Base-by-base conservation (phyloP, 2,113 vertebrate species). In the Camelus dromedarius region DNA sequence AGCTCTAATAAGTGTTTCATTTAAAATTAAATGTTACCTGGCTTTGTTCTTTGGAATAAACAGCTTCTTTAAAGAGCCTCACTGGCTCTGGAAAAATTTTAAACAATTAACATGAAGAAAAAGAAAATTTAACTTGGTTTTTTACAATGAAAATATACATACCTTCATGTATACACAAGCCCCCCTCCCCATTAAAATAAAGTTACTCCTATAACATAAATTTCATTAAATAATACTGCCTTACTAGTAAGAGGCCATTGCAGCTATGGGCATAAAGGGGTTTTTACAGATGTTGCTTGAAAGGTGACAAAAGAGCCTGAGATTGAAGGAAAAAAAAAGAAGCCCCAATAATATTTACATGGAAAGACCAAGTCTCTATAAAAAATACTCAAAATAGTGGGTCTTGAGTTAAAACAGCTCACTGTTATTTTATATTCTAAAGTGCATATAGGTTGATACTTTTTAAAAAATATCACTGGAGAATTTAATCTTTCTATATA, bases 101-200 rank as follows among this genome's bases (percentile, higher is more conserved):
- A 60, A 92, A 91, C 60, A 52, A 35, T 92, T 93, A 95, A 95
- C 86, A 96, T 56, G 20, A 93, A 95, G 67, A 88, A 70, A 7
- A 0, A 0, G 38, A 56, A 93, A 30, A 73, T 93, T 89, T 91
- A 98, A 91, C 42, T 88, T 94, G 30, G 12, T 98, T 98, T 97
- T 98, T 98, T 98, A 98, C 97, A 98, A 42, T 97, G 96, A 97
- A 98, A 98, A 98, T 98, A 97, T 93, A 98, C 98, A 98, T 58
- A 67, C 93, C 38, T 95, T 85, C 86, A 24, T 81, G 58, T 97
- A 85, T 86, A 94, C 50, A 94, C 19, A 81, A 56, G 14, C 32
- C 42, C 24, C 14, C 6, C 12, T 35, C 77, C 32, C 62, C 4
- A 18, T 90, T 88, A 94, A 96, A 96, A 89, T 93, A 95, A 93